Base-by-base conservation (phyloP, 1,140 invertebrate genomes). In the Aleiodes sp. region DNA sequence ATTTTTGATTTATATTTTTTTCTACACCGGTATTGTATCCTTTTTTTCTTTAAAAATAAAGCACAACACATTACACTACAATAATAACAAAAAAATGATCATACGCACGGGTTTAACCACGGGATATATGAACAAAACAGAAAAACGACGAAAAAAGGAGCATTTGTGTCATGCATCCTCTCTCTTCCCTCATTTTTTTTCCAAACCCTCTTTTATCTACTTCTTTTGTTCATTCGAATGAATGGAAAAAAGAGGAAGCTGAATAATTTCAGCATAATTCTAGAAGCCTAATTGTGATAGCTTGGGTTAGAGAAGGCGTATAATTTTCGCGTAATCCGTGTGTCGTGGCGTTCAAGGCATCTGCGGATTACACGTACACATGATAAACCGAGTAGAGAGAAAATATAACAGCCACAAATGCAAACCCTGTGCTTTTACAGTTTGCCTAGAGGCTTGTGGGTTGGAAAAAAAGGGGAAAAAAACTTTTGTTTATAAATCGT, bases 311-410 rank as follows among this genome's bases (percentile, higher is more conserved):
- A 16, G 16, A 24, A 4, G 65, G 24, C 68, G 62, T 64, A 70
- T 70, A 70, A 65, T 70, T 70, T 70, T 65, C 43, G 60, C 46
- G 68, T 70, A 70, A 70, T 65, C 68, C 68, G 43, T 60, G 37
- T 35, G 14, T 65, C 68, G 68, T 14, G 56, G 56, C 14, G 68
- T 70, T 60, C 64, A 70, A 70, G 68, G 26, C 28, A 59, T 59
- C 56, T 65, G 21, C 43, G 62, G 52, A 70, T 65, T 70, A 70
- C 60, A 60, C 52, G 39, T 39, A 33, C 31, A 7, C 64, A 65
- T 70, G 68, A 70, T 70, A 70, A 68, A 70, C 46, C 64, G 35
- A 35, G 39, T 28, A 7, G 28, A 68, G 65, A 37, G 35, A n/a
- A n/a, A n/a, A 35, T 24, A 19, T 24, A 29, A 35, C 7, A 28